Evolutionary conservation across 2,888 invertebrate genomes (phyloP), one percentile per base, ranked within the genome.

Genomic region (Endotricha flammealis): DNA sequence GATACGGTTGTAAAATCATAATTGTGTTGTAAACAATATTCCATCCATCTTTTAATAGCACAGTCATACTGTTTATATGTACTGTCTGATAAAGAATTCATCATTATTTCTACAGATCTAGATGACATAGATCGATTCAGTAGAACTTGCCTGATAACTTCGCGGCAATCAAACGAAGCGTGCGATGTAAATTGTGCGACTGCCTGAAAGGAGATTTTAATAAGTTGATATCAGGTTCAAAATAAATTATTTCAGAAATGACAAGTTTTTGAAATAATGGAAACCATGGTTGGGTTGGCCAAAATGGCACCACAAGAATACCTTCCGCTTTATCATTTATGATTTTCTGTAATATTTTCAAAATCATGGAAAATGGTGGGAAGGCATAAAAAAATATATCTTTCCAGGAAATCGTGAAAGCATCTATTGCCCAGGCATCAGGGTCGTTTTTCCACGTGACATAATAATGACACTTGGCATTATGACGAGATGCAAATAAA

Each of bases 391-490:
- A 38, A 9, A 29, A 29, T n/a, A 23, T 22, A 23, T 2, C 35
- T 8, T 11, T n/a, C 36, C 36, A 36, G n/a, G 14, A 10, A 4
- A 36, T 25, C 1, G 31, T 36, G 31, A 45, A 45, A 7, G 42
- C 36, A 6, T 45, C 42, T 8, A 42, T 30, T 2, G 9, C 8
- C 4, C 31, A 8, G 0, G 39, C 39, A 12, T 41, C 32, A 11
- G 41, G 44, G 28, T 44, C 44, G 9, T 8, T 29, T 12, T 32
- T 32, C 36, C 40, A 36, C 2, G 36, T 34, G 4, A 41, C 25
- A 25, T 27, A 41, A 16, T 25, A 10, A 1, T 11, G 2, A 12
- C 37, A 41, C 31, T 35, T 44, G 9, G 28, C 17, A 23, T 40
- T 36, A 7, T 13, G 38, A 3, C 39, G 37, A 25, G 36, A 36